Evolutionary conservation across 1,140 invertebrate genomes (phyloP), one percentile per base, ranked within the genome.

Genomic region (Halesus radiatus): DNA sequence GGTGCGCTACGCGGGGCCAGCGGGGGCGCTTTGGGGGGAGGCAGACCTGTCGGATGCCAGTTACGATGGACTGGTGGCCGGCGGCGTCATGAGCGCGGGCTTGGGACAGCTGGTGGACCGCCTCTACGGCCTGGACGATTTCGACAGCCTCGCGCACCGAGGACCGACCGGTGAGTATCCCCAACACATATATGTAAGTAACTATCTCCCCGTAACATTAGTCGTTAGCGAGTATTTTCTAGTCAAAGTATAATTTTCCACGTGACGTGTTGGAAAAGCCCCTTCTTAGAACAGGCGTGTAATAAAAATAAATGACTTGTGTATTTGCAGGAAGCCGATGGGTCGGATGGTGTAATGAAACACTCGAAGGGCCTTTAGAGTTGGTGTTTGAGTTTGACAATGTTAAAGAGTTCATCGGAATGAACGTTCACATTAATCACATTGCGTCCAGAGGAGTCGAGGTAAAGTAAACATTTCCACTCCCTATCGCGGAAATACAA

Each of bases 101-200:
- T 88, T 98, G 3, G 97, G 97, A n/a, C 95, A 96, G 85, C 90
- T 98, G 75, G 94, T 94, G 18, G 96, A 98, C 84, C 90, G 90
- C 5, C 87, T 88, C 54, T 86, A 88, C 20, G 91, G 91, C 0
- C 90, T 90, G 62, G 91, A 92, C 84, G 90, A 92, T 78, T 92
- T 90, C 79, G 90, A 91, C 79, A 87, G 90, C 56, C 87, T 88
- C 22, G 88, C 91, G 15, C 87, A 87, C 70, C 86, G 86, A 22
- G 90, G 91, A 82, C 89, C 89, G 50, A 87, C 88, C 86, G 91
- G 91, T 91, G 80, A 85, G 56, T 32, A 26, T 8, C 20, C 0
- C 32, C 3, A 3, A 37, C 32, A 37, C 32, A 37, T n/a, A n/a
- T n/a, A n/a, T n/a, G n/a, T n/a, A n/a, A n/a, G n/a, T n/a, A n/a